Conservation (phyloP, 2,888 invertebrate species). For the Sylvicola cinctus region DNA sequence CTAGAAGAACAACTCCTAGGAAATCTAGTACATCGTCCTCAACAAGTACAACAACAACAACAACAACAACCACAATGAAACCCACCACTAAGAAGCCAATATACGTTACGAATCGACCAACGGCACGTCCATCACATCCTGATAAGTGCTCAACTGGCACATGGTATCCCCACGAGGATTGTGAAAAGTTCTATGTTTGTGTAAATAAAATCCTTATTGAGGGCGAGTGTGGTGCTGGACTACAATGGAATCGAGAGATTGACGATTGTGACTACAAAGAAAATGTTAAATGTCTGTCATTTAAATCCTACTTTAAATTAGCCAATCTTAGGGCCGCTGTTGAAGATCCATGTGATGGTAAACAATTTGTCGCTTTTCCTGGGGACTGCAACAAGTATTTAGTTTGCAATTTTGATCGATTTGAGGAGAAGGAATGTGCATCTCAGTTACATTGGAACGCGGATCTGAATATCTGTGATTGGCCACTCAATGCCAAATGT, state of each 20-base stretch:
- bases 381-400: slow-evolving; percentile 53
- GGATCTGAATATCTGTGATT: slow-evolving; percentile 41
- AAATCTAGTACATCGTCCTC: slow-evolving; percentile 9
- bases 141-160: slow-evolving; percentile 43
- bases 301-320: slow-evolving; percentile 15
- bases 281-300: slow-evolving; percentile 35
- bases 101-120: slow-evolving; percentile 13
- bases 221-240: slow-evolving; percentile 53
- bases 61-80: slow-evolving; percentile 14
- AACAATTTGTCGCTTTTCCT: slow-evolving; percentile 40
- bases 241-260: slow-evolving; percentile 46
- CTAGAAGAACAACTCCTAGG: slow-evolving; percentile 9
- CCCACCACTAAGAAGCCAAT: slow-evolving; percentile 6
- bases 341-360: slow-evolving; percentile 36
- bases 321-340: slow-evolving; percentile 14
- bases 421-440: slow-evolving; percentile 47
- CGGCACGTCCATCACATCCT: slow-evolving; percentile 17
- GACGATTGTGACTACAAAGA: slow-evolving; percentile 58
- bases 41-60: slow-evolving; percentile 17
- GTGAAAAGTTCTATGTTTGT: slow-evolving; percentile 57
- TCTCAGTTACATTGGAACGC: slow-evolving; percentile 43
- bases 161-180: slow-evolving; percentile 50
- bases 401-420: slow-evolving; percentile 60
- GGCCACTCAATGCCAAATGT: slow-evolving; percentile 46
- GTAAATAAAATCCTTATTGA: slow-evolving; percentile 48